Evolutionary conservation across 2,888 invertebrate genomes (phyloP).

Genomic region (Himalopsyche kuldschensis): DNA sequence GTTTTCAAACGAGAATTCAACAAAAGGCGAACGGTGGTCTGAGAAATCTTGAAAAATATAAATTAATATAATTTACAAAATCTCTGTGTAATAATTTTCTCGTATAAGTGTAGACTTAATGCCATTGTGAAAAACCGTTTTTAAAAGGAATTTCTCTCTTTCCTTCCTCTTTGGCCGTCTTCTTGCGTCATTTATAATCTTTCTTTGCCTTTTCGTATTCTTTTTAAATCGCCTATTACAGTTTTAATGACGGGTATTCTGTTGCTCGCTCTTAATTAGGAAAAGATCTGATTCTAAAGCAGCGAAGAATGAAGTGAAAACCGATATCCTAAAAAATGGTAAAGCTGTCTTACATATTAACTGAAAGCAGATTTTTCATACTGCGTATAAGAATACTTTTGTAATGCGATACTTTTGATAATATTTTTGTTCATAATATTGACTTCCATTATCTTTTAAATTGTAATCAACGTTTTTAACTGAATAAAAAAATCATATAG

Average conservation of each 20-base stretch:
- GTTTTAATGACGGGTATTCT: slow-evolving; percentile 39
- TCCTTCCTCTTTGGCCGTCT: slow-evolving; percentile 12
- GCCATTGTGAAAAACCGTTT: slow-evolving; percentile 37
- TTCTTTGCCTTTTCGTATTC: slow-evolving; percentile 37
- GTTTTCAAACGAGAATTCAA: slow-evolving; percentile 16
- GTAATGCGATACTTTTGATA: neutral
- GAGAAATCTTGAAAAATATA: slow-evolving; percentile 35
- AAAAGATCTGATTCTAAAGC: slow-evolving; percentile 36
- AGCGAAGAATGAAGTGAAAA: slow-evolving; percentile 19
- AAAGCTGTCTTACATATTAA: neutral
- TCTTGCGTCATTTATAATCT: slow-evolving; percentile 40
- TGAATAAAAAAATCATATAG: no score
- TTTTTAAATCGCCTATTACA: slow-evolving; percentile 40
- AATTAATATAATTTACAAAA: slow-evolving; percentile 40
- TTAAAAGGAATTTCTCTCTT: slow-evolving; percentile 33
- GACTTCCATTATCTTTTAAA: no score
- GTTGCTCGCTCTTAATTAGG: slow-evolving; percentile 38
- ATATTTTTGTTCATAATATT: no score
- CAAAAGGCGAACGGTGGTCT: slow-evolving; percentile 12
- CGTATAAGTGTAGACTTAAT: slow-evolving; percentile 39
- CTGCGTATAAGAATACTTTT: neutral
- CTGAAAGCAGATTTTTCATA: neutral
- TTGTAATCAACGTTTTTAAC: no score
- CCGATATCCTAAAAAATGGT: slow-evolving; percentile 19
- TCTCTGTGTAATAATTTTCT: slow-evolving; percentile 40